Evolutionary conservation across 2,888 invertebrate genomes (phyloP).

Genomic region (Ornithoptera alexandrae): DNA sequence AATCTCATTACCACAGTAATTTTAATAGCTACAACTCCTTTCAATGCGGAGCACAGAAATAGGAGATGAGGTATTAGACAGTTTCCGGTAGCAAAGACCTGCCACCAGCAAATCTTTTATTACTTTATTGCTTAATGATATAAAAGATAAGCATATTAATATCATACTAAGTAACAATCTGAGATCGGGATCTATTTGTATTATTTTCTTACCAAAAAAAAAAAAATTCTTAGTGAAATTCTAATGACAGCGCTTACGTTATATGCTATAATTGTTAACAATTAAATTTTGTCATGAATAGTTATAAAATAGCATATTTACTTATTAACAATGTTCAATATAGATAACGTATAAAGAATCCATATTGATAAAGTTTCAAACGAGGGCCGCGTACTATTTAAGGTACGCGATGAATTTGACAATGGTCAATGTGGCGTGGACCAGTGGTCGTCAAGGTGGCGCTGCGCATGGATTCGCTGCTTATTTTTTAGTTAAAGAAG

Average conservation of each 20-base stretch:
- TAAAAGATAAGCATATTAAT: too few relatives aligned
- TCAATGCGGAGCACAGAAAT: too few relatives aligned
- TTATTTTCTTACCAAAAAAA: not conserved
- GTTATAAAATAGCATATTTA: not conserved
- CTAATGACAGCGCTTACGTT: not conserved
- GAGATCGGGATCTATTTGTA: not conserved
- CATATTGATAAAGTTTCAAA: not conserved
- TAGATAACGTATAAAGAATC: not conserved
- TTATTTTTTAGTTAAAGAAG: too few relatives aligned
- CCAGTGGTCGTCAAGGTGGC: not conserved
- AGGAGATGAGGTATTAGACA: too few relatives aligned
- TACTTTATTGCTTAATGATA: too few relatives aligned
- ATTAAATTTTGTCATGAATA: constrained; percentile 6
- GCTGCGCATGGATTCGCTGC: too few relatives aligned
- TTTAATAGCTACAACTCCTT: too few relatives aligned
- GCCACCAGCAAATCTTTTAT: too few relatives aligned
- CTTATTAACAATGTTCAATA: not conserved
- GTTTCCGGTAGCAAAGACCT: too few relatives aligned
- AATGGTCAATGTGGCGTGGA: not conserved
- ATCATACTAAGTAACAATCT: not conserved
- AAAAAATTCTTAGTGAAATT: not conserved
- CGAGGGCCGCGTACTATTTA: not conserved
- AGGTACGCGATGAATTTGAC: constrained; percentile 1
- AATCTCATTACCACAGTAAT: too few relatives aligned
- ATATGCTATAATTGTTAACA: not conserved